These are phyloP conservation scores for human DNA, from an alignment of 2,113 vertebrate species.

Conservation along the genomic window GRCh38 chr5:89185001-89185500, in stretches of 20 bases:
- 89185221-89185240: background rate
- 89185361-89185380: background rate
- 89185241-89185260: background rate
- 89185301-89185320: background rate
- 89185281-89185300: background rate
- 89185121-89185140: background rate
- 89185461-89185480: constrained; percentile 24
- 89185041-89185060: background rate
- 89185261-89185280: background rate
- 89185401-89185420: background rate
- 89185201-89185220: background rate
- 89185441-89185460: constrained; percentile 11
- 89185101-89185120: constrained; percentile 20
- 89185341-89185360: background rate
- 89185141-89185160: background rate
- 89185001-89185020: background rate
- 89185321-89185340: background rate
- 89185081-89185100: background rate
- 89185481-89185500: background rate
- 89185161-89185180: background rate
- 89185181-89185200: constrained; percentile 23
- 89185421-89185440: constrained; percentile 20
- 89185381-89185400: background rate
- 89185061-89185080: background rate
- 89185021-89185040: background rate